Conservation (phyloP, 2,888 invertebrate genomes). For the Strigamia maritima region DNA sequence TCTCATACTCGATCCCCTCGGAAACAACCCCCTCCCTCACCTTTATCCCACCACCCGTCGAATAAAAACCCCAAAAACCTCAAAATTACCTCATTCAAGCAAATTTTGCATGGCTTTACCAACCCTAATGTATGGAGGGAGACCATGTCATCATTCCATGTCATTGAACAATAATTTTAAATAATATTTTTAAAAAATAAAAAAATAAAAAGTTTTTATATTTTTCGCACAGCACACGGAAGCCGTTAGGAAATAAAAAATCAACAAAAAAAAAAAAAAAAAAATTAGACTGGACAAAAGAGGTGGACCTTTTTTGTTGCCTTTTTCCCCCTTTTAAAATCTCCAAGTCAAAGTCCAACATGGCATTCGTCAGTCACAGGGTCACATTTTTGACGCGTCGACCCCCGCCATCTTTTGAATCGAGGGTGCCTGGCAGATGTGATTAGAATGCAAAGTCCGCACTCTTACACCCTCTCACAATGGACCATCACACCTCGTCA, state of each 20-base stretch:
- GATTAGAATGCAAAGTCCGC: slow-evolving; percentile 4
- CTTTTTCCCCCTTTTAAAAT: background rate
- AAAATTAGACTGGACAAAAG: background rate
- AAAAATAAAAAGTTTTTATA: background rate
- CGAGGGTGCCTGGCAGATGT: slow-evolving; percentile 4
- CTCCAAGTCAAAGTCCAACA: background rate
- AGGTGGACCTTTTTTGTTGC: background rate
- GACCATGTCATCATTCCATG: background rate
- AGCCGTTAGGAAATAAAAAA: background rate
- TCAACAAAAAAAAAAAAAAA: too few species aligned
- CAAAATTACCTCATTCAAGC: slow-evolving; percentile 4
- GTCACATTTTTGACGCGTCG: slow-evolving; percentile 4
- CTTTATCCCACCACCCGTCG: background rate
- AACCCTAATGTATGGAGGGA: background rate
- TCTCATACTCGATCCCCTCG: background rate
- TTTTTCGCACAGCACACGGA: background rate
- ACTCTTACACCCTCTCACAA: background rate
- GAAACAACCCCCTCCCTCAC: background rate
- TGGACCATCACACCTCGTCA: background rate
- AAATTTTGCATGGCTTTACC: background rate
- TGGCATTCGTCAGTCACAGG: background rate
- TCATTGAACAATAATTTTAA: background rate
- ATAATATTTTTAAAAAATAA: background rate
- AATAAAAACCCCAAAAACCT: background rate
- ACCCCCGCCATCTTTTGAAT: slow-evolving; percentile 4